Base-by-base conservation (phyloP, 1,140 invertebrate species). In the Calephelis nemesis region DNA sequence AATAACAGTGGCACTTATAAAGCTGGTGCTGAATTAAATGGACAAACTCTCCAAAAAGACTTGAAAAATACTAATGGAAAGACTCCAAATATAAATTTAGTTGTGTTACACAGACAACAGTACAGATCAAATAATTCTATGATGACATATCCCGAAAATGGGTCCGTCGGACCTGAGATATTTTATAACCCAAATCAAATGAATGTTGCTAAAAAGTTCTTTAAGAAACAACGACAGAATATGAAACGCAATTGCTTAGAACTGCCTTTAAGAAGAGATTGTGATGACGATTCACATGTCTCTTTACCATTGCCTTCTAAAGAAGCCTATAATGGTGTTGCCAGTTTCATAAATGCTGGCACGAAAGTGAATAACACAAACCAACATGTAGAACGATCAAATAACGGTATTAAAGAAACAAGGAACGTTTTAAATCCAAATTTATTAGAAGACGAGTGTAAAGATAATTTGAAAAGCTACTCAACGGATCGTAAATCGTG, bases 151-250 rank as follows among this genome's bases (percentile, higher is more conserved):
- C 95, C 95, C 0, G 95, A 96, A 67, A 85, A 75, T 7, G 87
- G 83, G 58, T 78, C 93, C 12, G 79, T 93, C 69, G 93, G 94
- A 4, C 95, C 95, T 0, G 95, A 97, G 76, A 94, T 97, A 86
- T 98, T 98, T 87, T 98, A 98, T 80, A 98, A 98, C 92, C 96
- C 97, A 0, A 96, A 97, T 80, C 97, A 98, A 85, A 98, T 97
- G 84, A 97, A 97, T 12, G 96, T 98, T 1, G 97, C 97, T 0
- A 94, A 97, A 71, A 97, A 97, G 78, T 98, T 98, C 87, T 98
- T 98, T 85, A 96, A 97, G 71, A 97, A 97, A 80, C 96, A 98
- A 82, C 94, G 95, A 30, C 93, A 95, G 63, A 93, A 97, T 72
- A 95, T 95, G 77, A 95, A 95, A 78, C 93, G 94, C 65, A 97